Percentiles rank a stretch among this genome's conserved stretches.
These are phyloP conservation scores for Callipepla californica DNA, from an alignment of 2,113 vertebrate species.

Conservation along the genomic window DNA sequence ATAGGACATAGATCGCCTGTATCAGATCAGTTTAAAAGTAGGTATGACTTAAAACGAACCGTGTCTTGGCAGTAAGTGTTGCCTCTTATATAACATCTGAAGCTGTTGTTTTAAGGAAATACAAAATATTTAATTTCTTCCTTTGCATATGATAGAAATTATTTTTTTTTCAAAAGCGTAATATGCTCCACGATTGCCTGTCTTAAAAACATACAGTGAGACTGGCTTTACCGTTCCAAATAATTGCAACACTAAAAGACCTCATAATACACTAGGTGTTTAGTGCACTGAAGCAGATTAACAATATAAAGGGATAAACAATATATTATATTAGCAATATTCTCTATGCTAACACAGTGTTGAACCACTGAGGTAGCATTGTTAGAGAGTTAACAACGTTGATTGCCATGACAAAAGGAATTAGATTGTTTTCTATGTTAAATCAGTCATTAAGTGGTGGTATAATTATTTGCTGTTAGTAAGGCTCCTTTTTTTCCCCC, in stretches of 20 bases:
- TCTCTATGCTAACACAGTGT: slow-evolving; percentile 75
- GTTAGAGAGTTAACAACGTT: slow-evolving; percentile 75
- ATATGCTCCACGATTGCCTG: background rate
- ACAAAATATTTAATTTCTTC: background rate
- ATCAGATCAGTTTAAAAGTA: background rate
- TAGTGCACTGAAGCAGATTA: slow-evolving; percentile 45
- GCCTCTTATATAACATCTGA: background rate
- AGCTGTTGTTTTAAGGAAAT: background rate
- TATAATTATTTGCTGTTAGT: slow-evolving; percentile 82
- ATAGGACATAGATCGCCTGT: background rate
- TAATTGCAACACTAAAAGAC: slow-evolving; percentile 34
- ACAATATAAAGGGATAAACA: slow-evolving; percentile 74
- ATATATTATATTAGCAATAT: slow-evolving; percentile 74
- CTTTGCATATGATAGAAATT: background rate
- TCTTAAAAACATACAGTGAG: slow-evolving; percentile 37
- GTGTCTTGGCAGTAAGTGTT: background rate
- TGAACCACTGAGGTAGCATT: slow-evolving; percentile 64
- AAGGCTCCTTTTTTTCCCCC: slow-evolving; percentile 73
- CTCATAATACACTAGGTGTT: background rate
- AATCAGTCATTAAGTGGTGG: slow-evolving; percentile 81
- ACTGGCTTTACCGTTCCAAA: slow-evolving; percentile 10
- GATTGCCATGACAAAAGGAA: slow-evolving; percentile 80
- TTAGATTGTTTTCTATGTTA: slow-evolving; percentile 81
- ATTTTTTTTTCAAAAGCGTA: background rate
- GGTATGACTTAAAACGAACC: background rate